phyloP scores from a whole-genome alignment of 2,888 invertebrate species.

The Epinotia ramella region DNA sequence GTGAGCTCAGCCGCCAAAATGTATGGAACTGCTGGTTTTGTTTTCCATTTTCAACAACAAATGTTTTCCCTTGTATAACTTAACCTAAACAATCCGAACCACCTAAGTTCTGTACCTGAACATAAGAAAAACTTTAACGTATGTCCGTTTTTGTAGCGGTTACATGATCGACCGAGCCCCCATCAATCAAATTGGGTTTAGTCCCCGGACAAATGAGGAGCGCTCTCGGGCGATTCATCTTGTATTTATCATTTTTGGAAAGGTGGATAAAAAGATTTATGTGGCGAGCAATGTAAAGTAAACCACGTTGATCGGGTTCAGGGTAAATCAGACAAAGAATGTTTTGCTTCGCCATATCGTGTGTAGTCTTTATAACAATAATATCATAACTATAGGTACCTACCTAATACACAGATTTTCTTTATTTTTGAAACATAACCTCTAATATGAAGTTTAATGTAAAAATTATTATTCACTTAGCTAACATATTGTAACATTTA shows the following conservation, averaged over 20 bases:
- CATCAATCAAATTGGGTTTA: slow-evolving; percentile 46
- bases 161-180: slow-evolving; percentile 41
- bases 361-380: background rate
- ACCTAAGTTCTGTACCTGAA: slow-evolving; percentile 12
- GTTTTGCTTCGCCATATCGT: slow-evolving; percentile 9
- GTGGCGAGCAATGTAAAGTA: slow-evolving; percentile 7
- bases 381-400: background rate
- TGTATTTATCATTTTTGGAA: slow-evolving; percentile 46
- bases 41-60: no score
- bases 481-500: no score
- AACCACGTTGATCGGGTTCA: slow-evolving; percentile 16
- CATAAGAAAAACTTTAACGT: slow-evolving; percentile 29
- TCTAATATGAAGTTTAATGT: background rate
- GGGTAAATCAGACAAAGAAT: slow-evolving; percentile 2
- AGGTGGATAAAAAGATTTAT: slow-evolving; percentile 45
- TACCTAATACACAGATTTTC: no score
- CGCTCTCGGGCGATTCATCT: slow-evolving; percentile 40
- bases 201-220: slow-evolving; percentile 44
- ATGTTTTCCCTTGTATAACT: background rate
- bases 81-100: background rate
- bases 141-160: slow-evolving; percentile 42
- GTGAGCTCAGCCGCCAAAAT: no score
- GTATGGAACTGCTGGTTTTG: no score
- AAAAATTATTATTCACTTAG: no score
- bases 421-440: no score